Evolutionary conservation across 2,888 invertebrate genomes (phyloP).

Genomic region (Drosophila paracracens): DNA sequence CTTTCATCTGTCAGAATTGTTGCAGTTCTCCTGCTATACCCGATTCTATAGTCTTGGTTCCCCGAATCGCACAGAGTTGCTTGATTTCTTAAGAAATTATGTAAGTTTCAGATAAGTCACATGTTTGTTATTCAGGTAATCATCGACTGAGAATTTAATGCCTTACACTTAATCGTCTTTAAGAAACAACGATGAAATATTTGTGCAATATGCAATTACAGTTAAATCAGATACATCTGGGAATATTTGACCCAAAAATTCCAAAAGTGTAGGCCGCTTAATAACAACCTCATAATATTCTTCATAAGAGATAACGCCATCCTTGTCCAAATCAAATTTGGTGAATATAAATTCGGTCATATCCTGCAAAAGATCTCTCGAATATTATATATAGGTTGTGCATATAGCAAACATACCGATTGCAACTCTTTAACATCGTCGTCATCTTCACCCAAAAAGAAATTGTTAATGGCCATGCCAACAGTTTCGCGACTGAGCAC

Average conservation of each 20-base stretch:
- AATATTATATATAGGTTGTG: too few relatives aligned
- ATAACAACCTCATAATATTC: conserved; percentile 87
- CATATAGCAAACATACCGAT: conserved; percentile 56
- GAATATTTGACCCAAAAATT: conserved; percentile 90
- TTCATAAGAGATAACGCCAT: conserved; percentile 89
- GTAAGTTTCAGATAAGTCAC: neutral
- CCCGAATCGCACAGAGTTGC: neutral
- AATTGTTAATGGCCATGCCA: conserved; percentile 85
- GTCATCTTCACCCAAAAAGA: conserved; percentile 86
- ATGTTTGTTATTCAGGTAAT: neutral
- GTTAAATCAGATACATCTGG: conserved; percentile 86
- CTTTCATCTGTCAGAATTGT: neutral
- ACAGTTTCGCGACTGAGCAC: conserved; percentile 90
- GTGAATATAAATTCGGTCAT: conserved; percentile 90
- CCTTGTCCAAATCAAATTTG: conserved; percentile 91
- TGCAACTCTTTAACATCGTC: conserved; percentile 90
- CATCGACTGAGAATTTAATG: neutral
- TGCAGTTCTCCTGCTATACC: neutral
- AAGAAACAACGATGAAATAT: conserved; percentile 58
- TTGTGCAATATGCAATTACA: conserved; percentile 82
- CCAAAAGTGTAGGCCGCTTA: conserved; percentile 88
- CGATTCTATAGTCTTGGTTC: neutral
- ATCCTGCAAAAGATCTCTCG: conserved; percentile 86
- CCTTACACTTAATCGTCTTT: conserved; percentile 10
- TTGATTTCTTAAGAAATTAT: too few relatives aligned